Evolutionary conservation across 2,888 invertebrate species (phyloP).

Genomic region (Epicampocera succincta): DNA sequence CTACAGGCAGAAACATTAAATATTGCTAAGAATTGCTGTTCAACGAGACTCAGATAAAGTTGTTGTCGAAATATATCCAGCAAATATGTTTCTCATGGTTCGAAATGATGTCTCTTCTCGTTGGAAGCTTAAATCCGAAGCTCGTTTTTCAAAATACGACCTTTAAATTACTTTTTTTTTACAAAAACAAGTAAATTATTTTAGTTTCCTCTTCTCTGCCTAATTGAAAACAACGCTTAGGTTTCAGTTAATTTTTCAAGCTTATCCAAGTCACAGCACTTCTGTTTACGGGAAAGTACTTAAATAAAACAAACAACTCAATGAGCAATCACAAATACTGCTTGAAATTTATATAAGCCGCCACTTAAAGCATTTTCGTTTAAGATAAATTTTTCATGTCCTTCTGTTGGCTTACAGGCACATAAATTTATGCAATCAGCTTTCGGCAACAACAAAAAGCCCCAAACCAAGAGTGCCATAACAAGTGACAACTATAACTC

Average conservation of each 20-base stretch:
- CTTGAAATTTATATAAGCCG: slow-evolving; percentile 28
- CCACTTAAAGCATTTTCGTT: slow-evolving; percentile 22
- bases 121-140: too few species aligned
- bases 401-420: slow-evolving; percentile 19
- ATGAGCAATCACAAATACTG: slow-evolving; percentile 13
- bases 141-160: too few species aligned
- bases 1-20: too few species aligned
- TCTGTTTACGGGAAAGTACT: not conserved
- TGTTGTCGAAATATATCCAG: too few species aligned
- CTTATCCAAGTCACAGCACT: not conserved
- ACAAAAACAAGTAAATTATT: too few species aligned
- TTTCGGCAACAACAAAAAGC: slow-evolving; percentile 42
- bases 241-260: not conserved
- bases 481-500: slow-evolving; percentile 38
- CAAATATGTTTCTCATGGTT: too few species aligned
- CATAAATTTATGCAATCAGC: slow-evolving; percentile 49
- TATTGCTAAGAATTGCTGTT: too few species aligned
- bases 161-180: too few species aligned
- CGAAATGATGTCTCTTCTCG: too few species aligned
- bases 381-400: slow-evolving; percentile 44
- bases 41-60: too few species aligned
- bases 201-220: too few species aligned
- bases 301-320: slow-evolving; percentile 24
- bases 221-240: not conserved
- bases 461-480: slow-evolving; percentile 42